Base-by-base conservation (phyloP, 2,797 vertebrate species). In the Anguilla marmorata region DNA sequence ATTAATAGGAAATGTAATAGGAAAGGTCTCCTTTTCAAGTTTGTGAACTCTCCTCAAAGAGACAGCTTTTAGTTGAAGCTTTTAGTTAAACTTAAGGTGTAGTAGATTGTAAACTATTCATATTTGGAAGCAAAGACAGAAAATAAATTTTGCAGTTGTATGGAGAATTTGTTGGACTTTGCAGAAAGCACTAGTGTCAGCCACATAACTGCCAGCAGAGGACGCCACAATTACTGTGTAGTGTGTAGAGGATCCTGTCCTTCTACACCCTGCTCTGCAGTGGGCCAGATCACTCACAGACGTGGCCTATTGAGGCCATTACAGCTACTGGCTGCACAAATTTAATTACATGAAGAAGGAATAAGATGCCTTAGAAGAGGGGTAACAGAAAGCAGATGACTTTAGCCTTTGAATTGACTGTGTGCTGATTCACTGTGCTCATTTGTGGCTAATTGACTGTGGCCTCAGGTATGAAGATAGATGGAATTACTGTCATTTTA, bases 261-360 rank as follows among this genome's bases (percentile, higher is more conserved):
- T 58, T 58, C 37, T 60, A 56, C 14, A 58, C 14, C 12, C 76
- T 45, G 27, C 54, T 45, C 8, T 54, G 21, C 11, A 14, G 30
- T 50, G 27, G 11, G 24, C 52, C 37, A 86, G 60, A 24, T 45
- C 56, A 21, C 60, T 16, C 14, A 30, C 21, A 24, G 84, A 66
- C 56, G 16, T 12, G 19, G 83, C 66, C 80, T 52, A 52, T 72
- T 58, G 48, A 85, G 82, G 87, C 54, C 82, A 72, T 41, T 88
- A 27, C 50, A 33, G 30, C 82, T 27, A 52, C 69, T 52, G 72
- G 87, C 33, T 79, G 21, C 30, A 72, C 69, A 45, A 41, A 79
- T 16, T 5, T 0, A 79, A 79, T 79, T 37, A 37, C 37, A 80
- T 48, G 3, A 76, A 76, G 72, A 33, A 76, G 30, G 21, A 79